phyloP scores from a whole-genome alignment of 2,113 vertebrate species.

The Leptodactylus fuscus region DNA sequence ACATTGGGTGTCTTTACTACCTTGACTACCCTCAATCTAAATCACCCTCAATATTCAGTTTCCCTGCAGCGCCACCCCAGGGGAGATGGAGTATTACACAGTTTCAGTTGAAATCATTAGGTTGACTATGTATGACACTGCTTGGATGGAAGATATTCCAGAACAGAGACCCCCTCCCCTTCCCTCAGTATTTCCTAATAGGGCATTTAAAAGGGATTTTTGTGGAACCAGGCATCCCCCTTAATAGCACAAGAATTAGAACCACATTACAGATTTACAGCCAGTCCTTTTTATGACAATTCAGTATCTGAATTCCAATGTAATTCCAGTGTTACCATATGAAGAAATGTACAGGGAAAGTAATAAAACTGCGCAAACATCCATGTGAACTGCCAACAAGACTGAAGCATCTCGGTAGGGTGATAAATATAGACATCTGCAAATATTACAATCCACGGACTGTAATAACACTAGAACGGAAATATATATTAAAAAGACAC shows the following conservation, averaged over 20 bases:
- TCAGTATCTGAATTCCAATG: neutral
- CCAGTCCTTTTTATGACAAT: neutral
- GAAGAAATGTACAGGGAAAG: neutral
- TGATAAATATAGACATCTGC: no score
- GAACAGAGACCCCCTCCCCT: neutral
- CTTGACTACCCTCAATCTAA: no score
- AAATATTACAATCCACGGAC: no score
- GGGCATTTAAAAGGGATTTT: neutral
- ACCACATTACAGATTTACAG: neutral
- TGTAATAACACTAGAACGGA: no score
- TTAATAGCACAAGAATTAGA: neutral
- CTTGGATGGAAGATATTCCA: neutral
- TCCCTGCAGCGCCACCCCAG: neutral
- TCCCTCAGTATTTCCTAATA: neutral
- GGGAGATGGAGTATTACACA: neutral
- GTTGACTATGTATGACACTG: neutral
- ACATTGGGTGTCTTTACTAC: no score
- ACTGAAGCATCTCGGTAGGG: no score
- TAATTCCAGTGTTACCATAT: neutral
- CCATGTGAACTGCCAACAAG: neutral
- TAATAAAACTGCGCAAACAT: neutral
- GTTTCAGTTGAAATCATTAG: neutral
- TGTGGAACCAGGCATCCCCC: neutral
- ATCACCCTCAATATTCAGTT: no score
- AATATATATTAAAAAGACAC: no score